phyloP scores from a whole-genome alignment of 2,888 invertebrate genomes.

The Sinelater perroti region DNA sequence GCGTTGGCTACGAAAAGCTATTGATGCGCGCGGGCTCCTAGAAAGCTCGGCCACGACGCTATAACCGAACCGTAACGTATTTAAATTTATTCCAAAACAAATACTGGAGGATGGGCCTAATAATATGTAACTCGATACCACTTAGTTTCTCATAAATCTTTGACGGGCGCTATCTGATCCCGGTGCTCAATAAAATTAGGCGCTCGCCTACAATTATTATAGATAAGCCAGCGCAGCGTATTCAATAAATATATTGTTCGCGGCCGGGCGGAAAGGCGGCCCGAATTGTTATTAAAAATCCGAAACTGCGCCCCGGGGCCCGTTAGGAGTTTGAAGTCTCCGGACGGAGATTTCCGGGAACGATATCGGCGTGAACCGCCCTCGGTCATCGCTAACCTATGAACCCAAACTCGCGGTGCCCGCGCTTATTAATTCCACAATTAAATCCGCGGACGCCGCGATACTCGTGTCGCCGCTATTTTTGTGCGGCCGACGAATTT shows the following conservation, averaged over 20 bases:
- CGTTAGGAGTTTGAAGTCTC: slow-evolving; percentile 16
- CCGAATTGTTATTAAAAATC: slow-evolving; percentile 28
- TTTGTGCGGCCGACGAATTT: slow-evolving; percentile 34
- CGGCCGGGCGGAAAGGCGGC: slow-evolving; percentile 23
- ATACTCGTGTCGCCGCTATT: slow-evolving; percentile 19
- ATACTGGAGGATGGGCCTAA: slow-evolving; percentile 45
- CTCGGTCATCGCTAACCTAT: slow-evolving; percentile 33
- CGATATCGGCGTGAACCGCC: slow-evolving; percentile 40
- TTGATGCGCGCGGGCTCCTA: slow-evolving; percentile 3
- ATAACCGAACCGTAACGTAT: slow-evolving; percentile 32
- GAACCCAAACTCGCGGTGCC: slow-evolving; percentile 22
- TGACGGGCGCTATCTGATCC: slow-evolving; percentile 39
- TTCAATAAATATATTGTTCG: slow-evolving; percentile 33
- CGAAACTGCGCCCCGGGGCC: slow-evolving; percentile 9
- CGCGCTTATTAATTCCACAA: slow-evolving; percentile 24
- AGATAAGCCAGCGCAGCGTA: slow-evolving; percentile 28
- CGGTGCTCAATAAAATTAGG: slow-evolving; percentile 37
- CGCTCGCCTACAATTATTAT: slow-evolving; percentile 36
- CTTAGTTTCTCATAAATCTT: slow-evolving; percentile 48
- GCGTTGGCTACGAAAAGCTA: slow-evolving; percentile 5
- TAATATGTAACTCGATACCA: slow-evolving; percentile 48
- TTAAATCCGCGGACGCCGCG: slow-evolving; percentile 19
- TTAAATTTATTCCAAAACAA: slow-evolving; percentile 46
- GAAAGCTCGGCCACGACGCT: slow-evolving; percentile 12
- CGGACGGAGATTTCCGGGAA: slow-evolving; percentile 38